Evolutionary conservation across 2,113 vertebrate species (phyloP), one percentile per base, ranked within the genome.

Genomic region (Dicentrarchus labrax): DNA sequence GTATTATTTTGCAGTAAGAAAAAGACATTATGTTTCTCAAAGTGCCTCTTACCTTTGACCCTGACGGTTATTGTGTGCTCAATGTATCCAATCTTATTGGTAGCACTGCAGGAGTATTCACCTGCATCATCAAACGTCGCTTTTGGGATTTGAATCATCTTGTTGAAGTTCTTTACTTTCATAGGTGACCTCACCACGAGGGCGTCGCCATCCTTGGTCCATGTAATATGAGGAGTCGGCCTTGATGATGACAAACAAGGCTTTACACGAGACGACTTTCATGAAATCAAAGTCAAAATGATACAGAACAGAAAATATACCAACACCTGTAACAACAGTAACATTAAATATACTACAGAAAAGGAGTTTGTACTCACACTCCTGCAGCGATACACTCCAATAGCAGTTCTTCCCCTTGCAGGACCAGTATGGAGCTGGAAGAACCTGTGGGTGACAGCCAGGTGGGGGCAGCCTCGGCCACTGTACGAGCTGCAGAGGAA

Each of bases 351-450:
- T 13, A 51, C 0, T 13, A 0, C 22, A 41, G 4, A 21, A 53
- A 45, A 50, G 24, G 17, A 51, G 50, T 7, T 48, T 13, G 11
- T 66, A 97, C 98, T 45, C 96, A 99, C 98, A 98, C 94, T 93
- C 98, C 98, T 0, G 96, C 97, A 62, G 98, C 97, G 7, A 99
- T 98, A 86, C 98, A 99, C 91, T 99, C 98, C 86, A 99, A 93
- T 75, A 98, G 86, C 24, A 99, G 96, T 73, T 98, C 97, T 89
- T 96, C 96, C 30, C 98, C 98, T 3, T 96, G 92, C 22, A 99
- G 96, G 67, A 97, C 97, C 90, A 97, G 95, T 89, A 96, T 96
- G 87, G 96, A 96, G 95, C 97, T 99, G 0, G 95, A 91, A 0
- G 95, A 97, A 53, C 97, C 97, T 1, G 86, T 94, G 6, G 98